Conservation (phyloP, 2,113 vertebrate species). For the Epinephelus lanceolatus region DNA sequence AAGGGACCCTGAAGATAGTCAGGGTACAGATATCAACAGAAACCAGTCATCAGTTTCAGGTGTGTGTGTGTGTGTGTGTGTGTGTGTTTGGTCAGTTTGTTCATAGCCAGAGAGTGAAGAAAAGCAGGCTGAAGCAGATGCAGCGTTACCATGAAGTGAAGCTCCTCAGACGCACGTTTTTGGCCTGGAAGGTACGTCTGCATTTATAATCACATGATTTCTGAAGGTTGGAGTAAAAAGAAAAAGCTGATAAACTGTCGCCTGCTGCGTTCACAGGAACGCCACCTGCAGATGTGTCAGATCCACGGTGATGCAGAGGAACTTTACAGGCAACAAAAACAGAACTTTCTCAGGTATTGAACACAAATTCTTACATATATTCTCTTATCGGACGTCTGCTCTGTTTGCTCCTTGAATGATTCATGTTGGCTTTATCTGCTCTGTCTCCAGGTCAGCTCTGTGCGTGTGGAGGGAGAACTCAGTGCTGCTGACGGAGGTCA, state of each 20-base stretch:
- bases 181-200: constrained; percentile 76
- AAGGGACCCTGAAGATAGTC: too few relatives aligned
- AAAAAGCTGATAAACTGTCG: not conserved
- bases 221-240: not conserved
- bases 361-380: not conserved
- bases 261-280: constrained; percentile 61
- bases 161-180: constrained; percentile 66
- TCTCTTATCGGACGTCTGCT: not conserved
- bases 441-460: constrained; percentile 76
- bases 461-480: constrained; percentile 85
- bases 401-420: not conserved
- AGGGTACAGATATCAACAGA: too few relatives aligned
- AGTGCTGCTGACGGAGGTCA: constrained; percentile 48
- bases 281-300: constrained; percentile 54
- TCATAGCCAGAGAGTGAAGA: constrained; percentile 70
- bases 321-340: constrained; percentile 50
- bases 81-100: constrained; percentile 76
- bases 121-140: constrained; percentile 54
- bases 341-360: constrained; percentile 70
- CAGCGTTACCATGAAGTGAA: constrained; percentile 64
- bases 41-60: not conserved
- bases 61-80: constrained; percentile 2
- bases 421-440: not conserved
- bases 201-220: not conserved
- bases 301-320: constrained; percentile 58